A percentile compares a stretch with the other conserved stretches of the same genome.
Conservation (phyloP, 2,113 vertebrate species). For the Coracopsis vasa region DNA sequence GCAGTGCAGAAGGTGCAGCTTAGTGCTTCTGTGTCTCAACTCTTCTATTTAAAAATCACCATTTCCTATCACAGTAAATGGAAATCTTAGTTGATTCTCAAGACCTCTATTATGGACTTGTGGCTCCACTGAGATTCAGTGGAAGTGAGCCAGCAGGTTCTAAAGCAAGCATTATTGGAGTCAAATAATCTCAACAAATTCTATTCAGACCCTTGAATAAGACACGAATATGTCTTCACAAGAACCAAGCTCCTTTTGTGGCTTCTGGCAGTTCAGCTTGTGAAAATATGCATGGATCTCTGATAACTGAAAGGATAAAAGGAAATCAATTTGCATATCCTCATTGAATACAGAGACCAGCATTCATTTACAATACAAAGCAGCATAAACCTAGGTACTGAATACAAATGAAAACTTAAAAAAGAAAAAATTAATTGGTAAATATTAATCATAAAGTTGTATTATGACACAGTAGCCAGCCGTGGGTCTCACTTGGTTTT, state of each 20-base stretch:
- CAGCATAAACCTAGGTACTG: constrained; percentile 4
- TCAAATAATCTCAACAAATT: neutral
- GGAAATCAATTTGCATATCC: constrained; percentile 49
- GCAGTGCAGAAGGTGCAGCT: neutral
- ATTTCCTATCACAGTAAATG: neutral
- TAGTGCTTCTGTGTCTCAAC: neutral
- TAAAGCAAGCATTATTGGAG: neutral
- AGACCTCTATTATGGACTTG: neutral
- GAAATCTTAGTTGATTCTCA: neutral
- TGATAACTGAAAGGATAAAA: constrained; percentile 39
- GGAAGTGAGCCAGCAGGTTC: neutral
- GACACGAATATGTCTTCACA: constrained; percentile 6
- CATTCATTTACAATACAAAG: constrained; percentile 57
- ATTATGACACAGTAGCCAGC: neutral
- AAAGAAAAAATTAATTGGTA: constrained; percentile 29
- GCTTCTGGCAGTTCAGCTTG: constrained; percentile 34
- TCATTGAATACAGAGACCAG: constrained; percentile 35
- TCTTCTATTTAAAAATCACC: neutral
- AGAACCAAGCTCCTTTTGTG: constrained; percentile 16
- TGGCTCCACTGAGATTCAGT: neutral
- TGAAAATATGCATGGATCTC: constrained; percentile 17
- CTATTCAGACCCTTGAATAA: constrained; percentile 6
- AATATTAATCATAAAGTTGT: constrained; percentile 61
- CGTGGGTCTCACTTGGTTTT: neutral
- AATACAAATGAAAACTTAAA: constrained; percentile 59